These are phyloP conservation scores for Orthosia cruda DNA, from an alignment of 2,888 invertebrate genomes.

Conservation along the genomic window DNA sequence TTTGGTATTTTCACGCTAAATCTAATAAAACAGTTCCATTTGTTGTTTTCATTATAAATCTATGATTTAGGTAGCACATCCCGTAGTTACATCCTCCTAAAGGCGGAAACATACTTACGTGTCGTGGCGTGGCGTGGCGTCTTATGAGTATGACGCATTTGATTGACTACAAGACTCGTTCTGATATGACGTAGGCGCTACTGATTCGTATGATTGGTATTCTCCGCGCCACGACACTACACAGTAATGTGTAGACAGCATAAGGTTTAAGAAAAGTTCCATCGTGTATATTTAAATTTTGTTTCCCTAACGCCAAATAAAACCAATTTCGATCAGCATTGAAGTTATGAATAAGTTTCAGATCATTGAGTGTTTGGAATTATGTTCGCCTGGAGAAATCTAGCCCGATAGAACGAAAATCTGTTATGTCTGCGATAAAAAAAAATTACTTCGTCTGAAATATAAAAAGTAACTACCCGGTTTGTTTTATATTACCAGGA, in stretches of 20 bases:
- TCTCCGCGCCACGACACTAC: too few species aligned
- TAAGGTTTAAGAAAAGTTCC: neutral
- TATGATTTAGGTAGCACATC: neutral
- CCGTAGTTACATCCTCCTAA: neutral
- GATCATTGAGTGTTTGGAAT: slow-evolving; percentile 52
- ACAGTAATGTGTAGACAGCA: too few species aligned
- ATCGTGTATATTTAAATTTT: slow-evolving; percentile 32
- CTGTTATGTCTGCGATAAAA: slow-evolving; percentile 20
- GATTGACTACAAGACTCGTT: too few species aligned
- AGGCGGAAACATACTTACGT: too few species aligned
- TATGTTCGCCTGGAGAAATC: slow-evolving; percentile 51
- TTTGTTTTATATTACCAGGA: neutral
- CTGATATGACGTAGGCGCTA: too few species aligned
- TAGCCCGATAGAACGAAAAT: slow-evolving; percentile 43
- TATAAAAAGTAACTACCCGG: neutral
- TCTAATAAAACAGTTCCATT: neutral
- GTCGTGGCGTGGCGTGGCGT: too few species aligned
- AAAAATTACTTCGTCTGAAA: neutral
- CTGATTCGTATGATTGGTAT: too few species aligned
- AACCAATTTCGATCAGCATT: slow-evolving; percentile 41
- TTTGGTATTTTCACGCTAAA: too few species aligned
- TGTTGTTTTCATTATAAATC: neutral
- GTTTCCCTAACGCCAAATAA: slow-evolving; percentile 46
- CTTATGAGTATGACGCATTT: too few species aligned
- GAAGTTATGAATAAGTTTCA: slow-evolving; percentile 43